Evolutionary conservation across 2,113 vertebrate species (phyloP).

Genomic region (Scomber japonicus): DNA sequence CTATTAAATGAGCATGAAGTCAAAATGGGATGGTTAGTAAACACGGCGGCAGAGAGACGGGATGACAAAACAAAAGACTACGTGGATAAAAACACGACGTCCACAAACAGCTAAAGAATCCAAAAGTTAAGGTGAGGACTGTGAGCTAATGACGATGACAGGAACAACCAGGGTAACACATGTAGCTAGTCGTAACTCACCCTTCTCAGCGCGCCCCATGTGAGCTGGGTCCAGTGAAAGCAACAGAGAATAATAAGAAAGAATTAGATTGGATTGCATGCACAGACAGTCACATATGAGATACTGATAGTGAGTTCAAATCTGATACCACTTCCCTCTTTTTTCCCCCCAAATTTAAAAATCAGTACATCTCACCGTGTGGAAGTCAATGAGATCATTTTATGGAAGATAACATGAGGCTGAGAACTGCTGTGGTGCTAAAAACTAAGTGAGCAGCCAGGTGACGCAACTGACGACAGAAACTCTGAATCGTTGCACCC

Average conservation of each 20-base stretch:
- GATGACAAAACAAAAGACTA: neutral
- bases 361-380: too few species aligned
- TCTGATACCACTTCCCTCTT: too few species aligned
- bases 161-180: slow-evolving; percentile 31
- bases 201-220: slow-evolving; percentile 82
- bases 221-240: slow-evolving; percentile 77
- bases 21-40: slow-evolving; percentile 32
- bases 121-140: neutral
- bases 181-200: slow-evolving; percentile 73
- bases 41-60: slow-evolving; percentile 10
- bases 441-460: too few species aligned
- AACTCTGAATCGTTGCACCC: too few species aligned
- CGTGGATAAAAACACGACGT: neutral
- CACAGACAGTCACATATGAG: slow-evolving; percentile 33
- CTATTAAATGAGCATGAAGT: neutral
- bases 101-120: slow-evolving; percentile 12
- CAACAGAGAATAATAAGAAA: slow-evolving; percentile 75
- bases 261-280: slow-evolving; percentile 62
- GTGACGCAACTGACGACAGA: too few species aligned
- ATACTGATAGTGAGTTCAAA: too few species aligned
- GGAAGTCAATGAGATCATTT: too few species aligned
- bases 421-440: too few species aligned
- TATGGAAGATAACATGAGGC: too few species aligned
- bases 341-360: too few species aligned
- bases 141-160: neutral